Evolutionary conservation across 2,113 vertebrate species (phyloP), one percentile per base, ranked within the genome.

Genomic region (Spea bombifrons): DNA sequence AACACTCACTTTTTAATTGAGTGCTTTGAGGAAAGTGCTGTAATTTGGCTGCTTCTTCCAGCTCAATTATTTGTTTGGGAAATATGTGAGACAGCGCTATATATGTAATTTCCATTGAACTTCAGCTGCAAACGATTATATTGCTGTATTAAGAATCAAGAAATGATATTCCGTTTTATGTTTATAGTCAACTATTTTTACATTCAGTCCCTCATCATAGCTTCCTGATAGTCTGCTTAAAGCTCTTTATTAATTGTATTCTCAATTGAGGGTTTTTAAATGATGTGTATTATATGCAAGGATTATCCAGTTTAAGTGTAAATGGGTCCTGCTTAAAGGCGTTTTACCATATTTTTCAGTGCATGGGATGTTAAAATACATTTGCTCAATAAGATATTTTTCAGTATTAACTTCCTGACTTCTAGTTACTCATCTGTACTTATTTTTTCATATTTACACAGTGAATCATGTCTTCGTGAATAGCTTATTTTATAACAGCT

Each of bases 21-120:
- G 16, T 46, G 43, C 65, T 82, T 83, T 82, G 73, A 75, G 66
- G 71, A 64, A 47, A 74, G n/a, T 50, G 1, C 10, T 78, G 43
- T 76, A 75, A 82, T 59, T 55, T 80, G 17, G 49, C 66, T 72
- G 7, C 64, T 82, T 53, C 64, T 82, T 82, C 5, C 0, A 44
- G 73, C 47, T 50, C 49, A 73, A 57, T 75, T 63, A 86, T 82
- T 82, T 83, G 71, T 83, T 71, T 76, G 73, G 73, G 75, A 82
- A 85, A 83, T 9, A 74, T 82, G 82, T 75, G 13, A 63, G 76
- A 55, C 45, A 61, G 63, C 63, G 71, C 67, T 84, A 13, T 50
- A 46, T 63, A 73, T 85, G 77, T 77, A 76, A 66, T 0, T 0
- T 70, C 17, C 69, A 82, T 46, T 8, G 75, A 70, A 12, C 44